phyloP scores from a whole-genome alignment of 2,113 vertebrate genomes.

The Micronycteris hirsuta region DNA sequence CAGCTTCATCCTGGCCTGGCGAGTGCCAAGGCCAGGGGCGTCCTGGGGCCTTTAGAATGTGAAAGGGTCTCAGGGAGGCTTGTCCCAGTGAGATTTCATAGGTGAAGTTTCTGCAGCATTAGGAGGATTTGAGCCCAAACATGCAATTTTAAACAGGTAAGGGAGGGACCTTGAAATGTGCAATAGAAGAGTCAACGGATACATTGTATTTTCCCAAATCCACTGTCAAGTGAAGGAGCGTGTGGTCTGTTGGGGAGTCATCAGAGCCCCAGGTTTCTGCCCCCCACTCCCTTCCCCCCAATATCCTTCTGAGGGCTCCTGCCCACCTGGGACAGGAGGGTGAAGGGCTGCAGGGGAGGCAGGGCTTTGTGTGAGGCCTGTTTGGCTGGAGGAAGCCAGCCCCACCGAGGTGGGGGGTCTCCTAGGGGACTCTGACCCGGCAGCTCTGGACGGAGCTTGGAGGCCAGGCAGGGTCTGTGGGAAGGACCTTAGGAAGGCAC shows the following conservation, averaged over 20 bases:
- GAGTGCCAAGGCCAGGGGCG: neutral
- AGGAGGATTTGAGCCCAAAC: neutral
- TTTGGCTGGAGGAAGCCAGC: neutral
- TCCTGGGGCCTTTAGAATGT: neutral
- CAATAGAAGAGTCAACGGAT: neutral
- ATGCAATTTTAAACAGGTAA: neutral
- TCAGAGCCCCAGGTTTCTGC: neutral
- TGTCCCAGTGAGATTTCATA: neutral
- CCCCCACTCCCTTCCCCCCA: neutral
- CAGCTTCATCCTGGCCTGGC: neutral
- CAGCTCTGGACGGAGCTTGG: neutral
- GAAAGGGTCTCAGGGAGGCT: rapidly evolving
- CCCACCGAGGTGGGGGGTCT: neutral
- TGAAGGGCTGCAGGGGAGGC: neutral
- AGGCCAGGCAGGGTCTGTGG: neutral
- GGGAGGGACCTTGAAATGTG: neutral
- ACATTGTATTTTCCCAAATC: rapidly evolving
- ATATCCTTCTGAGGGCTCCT: neutral
- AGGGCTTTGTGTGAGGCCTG: neutral
- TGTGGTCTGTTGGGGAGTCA: rapidly evolving
- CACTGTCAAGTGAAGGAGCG: rapidly evolving
- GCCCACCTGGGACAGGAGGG: neutral
- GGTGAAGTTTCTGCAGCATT: neutral
- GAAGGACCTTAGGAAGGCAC: neutral
- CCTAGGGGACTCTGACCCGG: neutral